phyloP scores from a whole-genome alignment of 2,113 vertebrate species.

The Propithecus coquereli region DNA sequence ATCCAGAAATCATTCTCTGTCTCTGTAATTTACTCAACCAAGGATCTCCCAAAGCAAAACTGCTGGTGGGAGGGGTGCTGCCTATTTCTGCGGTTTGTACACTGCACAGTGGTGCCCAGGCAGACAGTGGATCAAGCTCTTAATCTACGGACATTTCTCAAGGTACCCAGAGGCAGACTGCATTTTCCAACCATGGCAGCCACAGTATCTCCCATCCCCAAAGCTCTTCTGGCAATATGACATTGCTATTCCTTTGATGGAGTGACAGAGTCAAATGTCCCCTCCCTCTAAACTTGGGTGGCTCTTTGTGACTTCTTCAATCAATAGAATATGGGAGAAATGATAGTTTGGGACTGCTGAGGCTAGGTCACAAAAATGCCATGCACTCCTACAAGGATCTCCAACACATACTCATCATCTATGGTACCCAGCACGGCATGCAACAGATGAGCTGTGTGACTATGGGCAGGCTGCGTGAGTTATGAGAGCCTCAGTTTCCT shows the following conservation, averaged over 20 bases:
- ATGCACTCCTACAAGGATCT: neutral
- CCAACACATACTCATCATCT: too few species aligned
- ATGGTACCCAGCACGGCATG: neutral
- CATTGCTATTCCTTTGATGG: neutral
- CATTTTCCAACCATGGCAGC: neutral
- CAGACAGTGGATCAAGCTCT: neutral
- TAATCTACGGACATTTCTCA: neutral
- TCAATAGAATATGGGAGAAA: neutral
- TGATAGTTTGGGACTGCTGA: neutral
- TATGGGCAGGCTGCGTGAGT: neutral
- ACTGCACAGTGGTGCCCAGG: neutral
- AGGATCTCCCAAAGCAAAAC: neutral
- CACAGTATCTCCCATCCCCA: neutral
- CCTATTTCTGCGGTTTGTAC: neutral
- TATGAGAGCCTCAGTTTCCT: neutral
- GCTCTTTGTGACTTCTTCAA: neutral
- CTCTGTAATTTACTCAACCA: neutral
- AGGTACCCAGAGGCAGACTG: neutral
- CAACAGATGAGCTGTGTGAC: neutral
- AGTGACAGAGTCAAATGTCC: neutral
- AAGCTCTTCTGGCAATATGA: neutral
- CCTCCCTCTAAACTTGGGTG: neutral
- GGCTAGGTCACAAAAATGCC: neutral
- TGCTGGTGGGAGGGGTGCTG: fast-evolving
- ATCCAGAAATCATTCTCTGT: neutral